Percentiles rank a stretch among this genome's conserved stretches.
Evolutionary conservation across 2,888 invertebrate genomes (phyloP).

Genomic region (Pasiphila rectangulata): DNA sequence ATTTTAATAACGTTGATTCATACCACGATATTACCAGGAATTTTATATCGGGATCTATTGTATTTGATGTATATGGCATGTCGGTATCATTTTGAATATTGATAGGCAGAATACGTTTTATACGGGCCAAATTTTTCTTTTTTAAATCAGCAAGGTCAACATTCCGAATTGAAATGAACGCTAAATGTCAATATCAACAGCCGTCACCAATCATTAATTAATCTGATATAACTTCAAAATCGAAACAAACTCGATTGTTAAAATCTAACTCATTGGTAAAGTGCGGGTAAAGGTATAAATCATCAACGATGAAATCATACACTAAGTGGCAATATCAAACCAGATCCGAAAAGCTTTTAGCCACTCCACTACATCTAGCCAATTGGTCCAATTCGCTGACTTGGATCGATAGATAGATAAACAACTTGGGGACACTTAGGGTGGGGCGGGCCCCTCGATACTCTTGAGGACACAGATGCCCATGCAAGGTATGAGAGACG

Average conservation of each 20-base stretch:
- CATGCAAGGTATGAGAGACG: conserved; percentile 43
- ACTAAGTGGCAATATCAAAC: conserved; percentile 17
- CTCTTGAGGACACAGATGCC: conserved; percentile 67
- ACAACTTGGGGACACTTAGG: conserved; percentile 51
- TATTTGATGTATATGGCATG: conserved; percentile 19
- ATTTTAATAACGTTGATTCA: conserved; percentile 30
- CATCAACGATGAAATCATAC: conserved; percentile 10
- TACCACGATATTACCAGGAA: conserved; percentile 16
- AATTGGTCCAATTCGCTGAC: conserved; percentile 51
- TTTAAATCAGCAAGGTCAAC: background rate
- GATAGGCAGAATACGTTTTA: background rate
- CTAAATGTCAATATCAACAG: background rate
- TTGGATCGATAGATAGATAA: conserved; percentile 69
- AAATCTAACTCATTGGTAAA: no score
- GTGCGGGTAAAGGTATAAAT: conserved; percentile 2
- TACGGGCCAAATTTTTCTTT: background rate
- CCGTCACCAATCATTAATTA: conserved; percentile 1
- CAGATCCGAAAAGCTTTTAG: conserved; percentile 31
- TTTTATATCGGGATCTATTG: conserved; percentile 24
- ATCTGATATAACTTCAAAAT: background rate
- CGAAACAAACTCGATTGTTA: no score
- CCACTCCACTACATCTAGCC: conserved; percentile 39
- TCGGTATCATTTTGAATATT: conserved; percentile 16
- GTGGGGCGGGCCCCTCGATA: conserved; percentile 53
- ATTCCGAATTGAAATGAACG: background rate